Evolutionary conservation across 2,888 invertebrate species (phyloP).

Genomic region (Chelonus formosanus): DNA sequence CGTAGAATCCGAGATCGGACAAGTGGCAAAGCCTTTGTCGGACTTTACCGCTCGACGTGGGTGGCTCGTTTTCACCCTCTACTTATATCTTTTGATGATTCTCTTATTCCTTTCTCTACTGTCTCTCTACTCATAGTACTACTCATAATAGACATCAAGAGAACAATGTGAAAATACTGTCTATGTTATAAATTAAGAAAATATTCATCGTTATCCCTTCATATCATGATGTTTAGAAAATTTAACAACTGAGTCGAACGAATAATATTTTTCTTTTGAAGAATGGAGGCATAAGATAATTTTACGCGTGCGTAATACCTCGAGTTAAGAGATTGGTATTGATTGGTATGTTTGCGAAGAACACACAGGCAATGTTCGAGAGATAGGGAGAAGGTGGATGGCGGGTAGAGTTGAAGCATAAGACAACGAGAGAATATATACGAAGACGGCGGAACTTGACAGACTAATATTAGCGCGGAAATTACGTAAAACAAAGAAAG

Average conservation of each 20-base stretch:
- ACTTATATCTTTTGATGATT: conserved; percentile 34
- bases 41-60: conserved; percentile 51
- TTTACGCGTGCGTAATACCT: conserved; percentile 46
- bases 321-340: conserved; percentile 62
- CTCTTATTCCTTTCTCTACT: conserved; percentile 30
- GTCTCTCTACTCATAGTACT: conserved; percentile 14
- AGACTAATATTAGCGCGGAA: conserved; percentile 63
- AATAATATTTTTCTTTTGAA: not conserved
- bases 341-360: conserved; percentile 63
- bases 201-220: too few species aligned
- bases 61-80: conserved; percentile 47
- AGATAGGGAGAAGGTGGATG: conserved; percentile 30
- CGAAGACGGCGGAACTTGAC: conserved; percentile 54
- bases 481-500: conserved; percentile 63
- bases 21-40: conserved; percentile 58
- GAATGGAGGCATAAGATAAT: conserved; percentile 35
- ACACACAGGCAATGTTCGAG: conserved; percentile 55
- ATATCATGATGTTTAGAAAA: not conserved
- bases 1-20: conserved; percentile 61
- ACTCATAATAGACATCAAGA: too few species aligned
- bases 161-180: too few species aligned
- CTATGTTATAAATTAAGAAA: too few species aligned
- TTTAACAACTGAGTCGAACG: not conserved
- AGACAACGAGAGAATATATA: conserved; percentile 45
- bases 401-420: conserved; percentile 26